Evolutionary conservation across 2,888 invertebrate genomes (phyloP).

Genomic region (Meghimatium bilineatum): DNA sequence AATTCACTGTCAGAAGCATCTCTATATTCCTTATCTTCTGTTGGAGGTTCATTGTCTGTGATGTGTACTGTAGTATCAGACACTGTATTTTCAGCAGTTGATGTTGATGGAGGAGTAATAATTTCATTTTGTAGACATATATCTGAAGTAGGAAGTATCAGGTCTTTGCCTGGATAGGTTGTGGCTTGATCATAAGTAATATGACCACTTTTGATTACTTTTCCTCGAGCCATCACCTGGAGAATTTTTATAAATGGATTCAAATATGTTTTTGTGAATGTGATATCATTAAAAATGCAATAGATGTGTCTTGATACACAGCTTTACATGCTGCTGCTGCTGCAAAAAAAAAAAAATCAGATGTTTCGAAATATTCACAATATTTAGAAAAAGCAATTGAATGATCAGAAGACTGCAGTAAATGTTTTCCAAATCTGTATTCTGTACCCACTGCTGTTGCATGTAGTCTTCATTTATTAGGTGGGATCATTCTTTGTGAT

Average conservation of each 20-base stretch:
- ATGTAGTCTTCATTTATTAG: no score
- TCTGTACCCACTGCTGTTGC: no score
- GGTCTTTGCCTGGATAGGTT: constrained; percentile 12
- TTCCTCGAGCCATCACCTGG: constrained; percentile 58
- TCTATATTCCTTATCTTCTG: background rate
- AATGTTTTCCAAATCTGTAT: no score
- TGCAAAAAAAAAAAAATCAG: background rate
- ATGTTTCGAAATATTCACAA: background rate
- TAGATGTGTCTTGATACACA: no score
- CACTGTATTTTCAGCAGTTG: background rate
- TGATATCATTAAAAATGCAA: no score
- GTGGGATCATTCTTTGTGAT: no score
- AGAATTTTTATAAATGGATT: background rate
- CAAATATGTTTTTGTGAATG: background rate
- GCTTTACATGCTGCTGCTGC: no score
- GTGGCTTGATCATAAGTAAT: constrained; percentile 21
- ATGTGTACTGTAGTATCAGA: background rate
- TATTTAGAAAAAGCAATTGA: background rate
- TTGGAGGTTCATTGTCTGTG: background rate
- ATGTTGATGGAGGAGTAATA: background rate
- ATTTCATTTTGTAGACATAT: background rate
- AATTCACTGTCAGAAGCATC: background rate
- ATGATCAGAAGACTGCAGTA: no score
- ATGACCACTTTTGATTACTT: constrained; percentile 54
- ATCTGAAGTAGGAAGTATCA: constrained; percentile 20